These are phyloP conservation scores for Chrysopa pallens DNA, from an alignment of 1,140 invertebrate species.

Conservation along the genomic window DNA sequence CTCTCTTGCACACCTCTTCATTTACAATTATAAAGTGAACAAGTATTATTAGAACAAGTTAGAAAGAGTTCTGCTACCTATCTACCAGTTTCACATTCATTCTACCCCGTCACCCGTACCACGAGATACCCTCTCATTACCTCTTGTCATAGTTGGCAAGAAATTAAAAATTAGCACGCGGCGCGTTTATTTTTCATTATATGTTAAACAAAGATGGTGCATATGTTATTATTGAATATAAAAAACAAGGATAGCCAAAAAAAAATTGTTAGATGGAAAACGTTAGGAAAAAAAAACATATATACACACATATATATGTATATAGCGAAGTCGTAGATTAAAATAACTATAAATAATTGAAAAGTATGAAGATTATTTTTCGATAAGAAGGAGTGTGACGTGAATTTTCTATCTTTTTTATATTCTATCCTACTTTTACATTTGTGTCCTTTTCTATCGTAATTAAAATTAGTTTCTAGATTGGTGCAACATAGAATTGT, in stretches of 20 bases:
- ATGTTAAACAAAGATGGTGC: background rate
- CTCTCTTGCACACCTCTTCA: too few species aligned
- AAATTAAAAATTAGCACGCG: background rate
- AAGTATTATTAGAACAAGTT: too few species aligned
- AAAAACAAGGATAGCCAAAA: background rate
- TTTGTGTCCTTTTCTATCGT: too few species aligned
- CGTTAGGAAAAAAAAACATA: background rate
- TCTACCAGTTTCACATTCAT: too few species aligned
- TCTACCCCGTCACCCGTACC: too few species aligned
- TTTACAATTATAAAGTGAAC: too few species aligned
- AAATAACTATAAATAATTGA: background rate
- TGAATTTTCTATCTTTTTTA: background rate
- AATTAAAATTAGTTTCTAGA: too few species aligned
- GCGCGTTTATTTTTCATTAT: background rate
- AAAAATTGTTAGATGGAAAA: background rate
- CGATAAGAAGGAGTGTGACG: background rate
- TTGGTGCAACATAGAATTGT: too few species aligned
- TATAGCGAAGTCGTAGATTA: background rate
- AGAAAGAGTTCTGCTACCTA: too few species aligned
- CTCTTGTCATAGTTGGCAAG: background rate
- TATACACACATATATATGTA: background rate
- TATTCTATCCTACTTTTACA: too few species aligned
- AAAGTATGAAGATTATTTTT: background rate
- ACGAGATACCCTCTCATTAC: too few species aligned
- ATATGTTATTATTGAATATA: background rate